These are phyloP conservation scores for Zaprionus tsacasi DNA, from an alignment of 1,140 invertebrate species.

Conservation along the genomic window DNA sequence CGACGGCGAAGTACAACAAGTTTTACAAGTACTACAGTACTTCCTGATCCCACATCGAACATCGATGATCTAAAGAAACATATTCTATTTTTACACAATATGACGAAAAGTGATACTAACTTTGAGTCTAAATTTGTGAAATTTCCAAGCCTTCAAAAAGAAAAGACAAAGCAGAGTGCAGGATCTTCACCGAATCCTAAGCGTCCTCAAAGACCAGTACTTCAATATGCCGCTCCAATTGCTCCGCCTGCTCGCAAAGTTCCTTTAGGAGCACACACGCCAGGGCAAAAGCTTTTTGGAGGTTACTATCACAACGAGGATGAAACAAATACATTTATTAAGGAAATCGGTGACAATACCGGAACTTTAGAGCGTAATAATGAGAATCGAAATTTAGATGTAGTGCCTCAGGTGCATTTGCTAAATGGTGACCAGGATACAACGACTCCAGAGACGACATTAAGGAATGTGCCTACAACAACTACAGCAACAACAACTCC, in stretches of 20 bases:
- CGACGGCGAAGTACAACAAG: constrained; percentile 41
- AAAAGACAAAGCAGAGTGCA: constrained; percentile 56
- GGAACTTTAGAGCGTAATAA: constrained; percentile 27
- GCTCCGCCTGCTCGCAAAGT: constrained; percentile 69
- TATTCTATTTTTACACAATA: constrained; percentile 80
- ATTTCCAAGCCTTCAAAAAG: constrained; percentile 76
- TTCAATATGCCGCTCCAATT: constrained; percentile 74
- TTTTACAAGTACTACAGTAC: constrained; percentile 43
- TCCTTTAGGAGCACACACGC: constrained; percentile 41
- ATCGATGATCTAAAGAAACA: constrained; percentile 83
- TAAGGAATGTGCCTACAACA: constrained; percentile 18
- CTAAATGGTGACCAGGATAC: constrained; percentile 58
- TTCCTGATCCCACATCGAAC: constrained; percentile 57
- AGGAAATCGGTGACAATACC: constrained; percentile 26
- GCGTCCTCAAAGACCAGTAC: constrained; percentile 64
- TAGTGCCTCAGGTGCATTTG: constrained; percentile 72
- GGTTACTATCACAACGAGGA: constrained; percentile 68
- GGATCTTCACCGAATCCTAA: constrained; percentile 37
- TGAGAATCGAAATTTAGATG: constrained; percentile 46
- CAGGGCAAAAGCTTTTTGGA: constrained; percentile 59
- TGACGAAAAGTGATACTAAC: constrained; percentile 78
- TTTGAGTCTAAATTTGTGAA: constrained; percentile 84
- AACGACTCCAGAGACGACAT: constrained; percentile 26
- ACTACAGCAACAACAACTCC: constrained; percentile 32
- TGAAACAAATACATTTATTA: constrained; percentile 48